Evolutionary conservation across 2,888 invertebrate genomes (phyloP).

Genomic region (Caenorhabditis panamensis): DNA sequence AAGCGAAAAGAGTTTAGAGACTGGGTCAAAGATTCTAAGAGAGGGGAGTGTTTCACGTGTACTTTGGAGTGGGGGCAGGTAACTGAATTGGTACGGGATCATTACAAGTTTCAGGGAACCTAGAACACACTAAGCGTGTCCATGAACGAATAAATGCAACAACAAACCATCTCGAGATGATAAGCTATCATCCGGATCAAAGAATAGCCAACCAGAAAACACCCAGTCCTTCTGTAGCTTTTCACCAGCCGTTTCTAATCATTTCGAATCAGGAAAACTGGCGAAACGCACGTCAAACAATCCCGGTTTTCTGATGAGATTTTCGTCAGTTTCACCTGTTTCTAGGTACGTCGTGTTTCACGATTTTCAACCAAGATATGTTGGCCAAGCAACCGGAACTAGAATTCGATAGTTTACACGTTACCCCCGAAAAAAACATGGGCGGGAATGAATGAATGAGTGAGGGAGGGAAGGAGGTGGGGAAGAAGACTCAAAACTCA

Average conservation of each 20-base stretch:
- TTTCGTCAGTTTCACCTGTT: constrained; percentile 6
- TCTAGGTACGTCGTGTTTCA: not conserved
- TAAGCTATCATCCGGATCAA: too few relatives aligned
- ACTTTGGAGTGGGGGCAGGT: too few relatives aligned
- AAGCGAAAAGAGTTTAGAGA: not conserved
- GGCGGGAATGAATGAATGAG: constrained; percentile 1
- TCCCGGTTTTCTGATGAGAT: not conserved
- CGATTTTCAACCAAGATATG: not conserved
- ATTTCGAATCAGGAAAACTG: not conserved
- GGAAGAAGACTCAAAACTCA: too few relatives aligned
- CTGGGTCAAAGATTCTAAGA: not conserved
- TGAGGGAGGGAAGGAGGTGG: too few relatives aligned
- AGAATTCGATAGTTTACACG: not conserved
- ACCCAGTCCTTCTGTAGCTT: too few relatives aligned
- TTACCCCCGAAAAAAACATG: not conserved
- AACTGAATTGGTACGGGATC: too few relatives aligned
- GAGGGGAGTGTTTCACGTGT: not conserved
- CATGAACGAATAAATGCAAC: too few relatives aligned
- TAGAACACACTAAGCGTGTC: too few relatives aligned
- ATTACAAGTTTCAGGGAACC: too few relatives aligned
- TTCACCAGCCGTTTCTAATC: too few relatives aligned
- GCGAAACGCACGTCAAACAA: constrained; percentile 12
- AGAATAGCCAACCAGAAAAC: too few relatives aligned
- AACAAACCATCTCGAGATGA: too few relatives aligned
- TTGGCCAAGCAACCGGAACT: not conserved